Conservation (phyloP, 2,113 vertebrate genomes). For the Notothenia rossii region DNA sequence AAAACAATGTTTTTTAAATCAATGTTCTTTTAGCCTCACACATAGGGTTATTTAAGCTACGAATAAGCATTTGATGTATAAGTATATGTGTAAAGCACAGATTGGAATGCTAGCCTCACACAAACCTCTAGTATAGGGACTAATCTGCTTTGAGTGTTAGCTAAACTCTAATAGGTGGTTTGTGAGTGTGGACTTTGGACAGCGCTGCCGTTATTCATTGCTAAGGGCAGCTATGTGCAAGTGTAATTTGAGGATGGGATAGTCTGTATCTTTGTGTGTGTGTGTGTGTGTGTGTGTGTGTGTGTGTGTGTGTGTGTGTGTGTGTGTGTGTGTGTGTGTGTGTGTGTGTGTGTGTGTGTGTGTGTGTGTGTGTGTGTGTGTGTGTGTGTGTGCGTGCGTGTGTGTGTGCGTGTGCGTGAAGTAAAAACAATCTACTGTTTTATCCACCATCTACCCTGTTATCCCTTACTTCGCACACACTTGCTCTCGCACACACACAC, state of each 20-base stretch:
- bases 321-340: constrained; percentile 15
- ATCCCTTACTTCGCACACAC: constrained; percentile 24
- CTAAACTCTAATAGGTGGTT: constrained; percentile 54
- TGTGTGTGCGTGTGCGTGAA: constrained; percentile 19
- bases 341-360: constrained; percentile 8
- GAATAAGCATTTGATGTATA: not conserved
- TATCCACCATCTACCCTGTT: constrained; percentile 22
- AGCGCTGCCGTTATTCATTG: constrained; percentile 60
- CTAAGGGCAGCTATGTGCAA: constrained; percentile 34
- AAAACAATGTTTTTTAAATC: not conserved
- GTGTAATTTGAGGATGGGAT: constrained; percentile 42
- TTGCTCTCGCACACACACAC: constrained; percentile 75
- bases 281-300: not conserved
- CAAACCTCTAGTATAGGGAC: constrained; percentile 37
- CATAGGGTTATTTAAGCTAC: not conserved
- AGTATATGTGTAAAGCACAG: not conserved
- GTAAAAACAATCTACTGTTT: constrained; percentile 38
- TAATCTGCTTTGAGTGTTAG: constrained; percentile 70
- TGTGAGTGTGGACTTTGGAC: constrained; percentile 73
- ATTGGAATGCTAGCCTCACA: constrained; percentile 14
- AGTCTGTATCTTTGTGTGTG: constrained; percentile 25
- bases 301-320: constrained; percentile 10
- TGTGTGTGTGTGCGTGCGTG: not conserved
- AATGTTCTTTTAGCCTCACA: not conserved
- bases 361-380: not conserved